These are phyloP conservation scores for Cryptophagus acutangulus DNA, from an alignment of 2,888 invertebrate species.

Conservation along the genomic window DNA sequence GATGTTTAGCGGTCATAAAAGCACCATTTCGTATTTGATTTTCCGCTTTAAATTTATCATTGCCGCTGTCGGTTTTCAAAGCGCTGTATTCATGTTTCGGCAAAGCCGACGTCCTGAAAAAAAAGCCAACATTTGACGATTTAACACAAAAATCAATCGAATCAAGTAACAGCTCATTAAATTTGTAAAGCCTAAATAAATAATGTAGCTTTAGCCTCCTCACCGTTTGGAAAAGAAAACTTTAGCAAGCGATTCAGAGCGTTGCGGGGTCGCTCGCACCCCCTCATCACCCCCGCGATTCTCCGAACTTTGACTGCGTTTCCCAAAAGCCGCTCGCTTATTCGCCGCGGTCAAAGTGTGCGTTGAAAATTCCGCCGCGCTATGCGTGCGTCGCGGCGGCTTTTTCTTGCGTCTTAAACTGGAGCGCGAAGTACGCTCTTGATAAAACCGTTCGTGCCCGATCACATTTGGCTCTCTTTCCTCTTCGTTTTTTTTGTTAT, in stretches of 20 bases:
- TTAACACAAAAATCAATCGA: no score
- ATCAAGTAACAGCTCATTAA: conserved; percentile 3
- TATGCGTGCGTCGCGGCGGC: conserved; percentile 59
- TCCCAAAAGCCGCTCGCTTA: conserved; percentile 55
- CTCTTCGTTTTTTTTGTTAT: conserved; percentile 56
- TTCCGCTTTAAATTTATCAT: conserved; percentile 60
- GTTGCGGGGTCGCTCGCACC: conserved; percentile 50
- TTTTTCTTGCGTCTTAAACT: conserved; percentile 49
- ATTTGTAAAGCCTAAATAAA: conserved; percentile 7
- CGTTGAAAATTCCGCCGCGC: conserved; percentile 63
- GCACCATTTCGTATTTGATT: conserved; percentile 60
- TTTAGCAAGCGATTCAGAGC: conserved; percentile 71
- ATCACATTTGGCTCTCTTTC: conserved; percentile 61
- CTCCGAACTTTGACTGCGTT: conserved; percentile 63
- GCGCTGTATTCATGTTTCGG: conserved; percentile 63
- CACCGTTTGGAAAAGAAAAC: conserved; percentile 55
- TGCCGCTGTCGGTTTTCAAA: conserved; percentile 54
- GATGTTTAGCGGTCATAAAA: conserved; percentile 60
- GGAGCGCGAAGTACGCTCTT: conserved; percentile 55
- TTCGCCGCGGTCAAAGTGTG: conserved; percentile 60
- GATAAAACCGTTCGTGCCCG: conserved; percentile 77
- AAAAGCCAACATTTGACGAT: no score
- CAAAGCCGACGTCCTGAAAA: conserved; percentile 47
- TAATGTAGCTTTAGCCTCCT: neutral
- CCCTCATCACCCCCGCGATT: conserved; percentile 56